These are phyloP conservation scores for Cyprinodon diabolis DNA, from an alignment of 2,797 vertebrate genomes.

Conservation along the genomic window DNA sequence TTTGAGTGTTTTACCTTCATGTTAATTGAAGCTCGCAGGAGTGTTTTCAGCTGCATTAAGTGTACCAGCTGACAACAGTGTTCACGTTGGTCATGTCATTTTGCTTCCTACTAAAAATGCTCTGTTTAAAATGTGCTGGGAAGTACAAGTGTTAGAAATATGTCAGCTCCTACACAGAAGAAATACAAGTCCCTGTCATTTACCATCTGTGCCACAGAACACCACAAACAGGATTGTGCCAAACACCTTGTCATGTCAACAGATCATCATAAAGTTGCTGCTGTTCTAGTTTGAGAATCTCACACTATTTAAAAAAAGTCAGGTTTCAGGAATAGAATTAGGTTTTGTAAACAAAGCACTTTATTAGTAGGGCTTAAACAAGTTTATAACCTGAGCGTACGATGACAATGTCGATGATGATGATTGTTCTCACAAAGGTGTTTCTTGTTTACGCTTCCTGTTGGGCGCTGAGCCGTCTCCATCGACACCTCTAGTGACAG, in stretches of 20 bases:
- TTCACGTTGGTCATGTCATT: constrained; percentile 19
- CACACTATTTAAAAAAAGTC: background rate
- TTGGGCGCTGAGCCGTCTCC: constrained; percentile 31
- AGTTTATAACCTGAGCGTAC: constrained; percentile 1
- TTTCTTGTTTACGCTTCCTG: constrained; percentile 57
- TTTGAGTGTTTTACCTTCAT: constrained; percentile 29
- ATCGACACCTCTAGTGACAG: constrained; percentile 49
- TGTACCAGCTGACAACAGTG: constrained; percentile 35
- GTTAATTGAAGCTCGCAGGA: constrained; percentile 48
- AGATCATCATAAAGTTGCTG: constrained; percentile 9
- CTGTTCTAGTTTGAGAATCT: background rate
- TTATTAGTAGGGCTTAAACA: background rate
- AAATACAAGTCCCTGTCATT: constrained; percentile 18
- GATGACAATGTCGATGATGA: constrained; percentile 5
- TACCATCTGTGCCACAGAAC: constrained; percentile 21
- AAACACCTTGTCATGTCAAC: constrained; percentile 22
- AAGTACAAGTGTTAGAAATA: constrained; percentile 31
- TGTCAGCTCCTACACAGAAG: constrained; percentile 21
- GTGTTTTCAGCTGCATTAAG: constrained; percentile 48
- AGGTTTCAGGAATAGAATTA: background rate
- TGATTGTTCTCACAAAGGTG: constrained; percentile 39
- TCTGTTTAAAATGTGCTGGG: constrained; percentile 25
- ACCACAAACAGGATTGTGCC: constrained; percentile 34
- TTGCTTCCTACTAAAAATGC: constrained; percentile 31
- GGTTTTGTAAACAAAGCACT: background rate